Base-by-base conservation (phyloP, 2,888 invertebrate species). In the Eupithecia insigniata region DNA sequence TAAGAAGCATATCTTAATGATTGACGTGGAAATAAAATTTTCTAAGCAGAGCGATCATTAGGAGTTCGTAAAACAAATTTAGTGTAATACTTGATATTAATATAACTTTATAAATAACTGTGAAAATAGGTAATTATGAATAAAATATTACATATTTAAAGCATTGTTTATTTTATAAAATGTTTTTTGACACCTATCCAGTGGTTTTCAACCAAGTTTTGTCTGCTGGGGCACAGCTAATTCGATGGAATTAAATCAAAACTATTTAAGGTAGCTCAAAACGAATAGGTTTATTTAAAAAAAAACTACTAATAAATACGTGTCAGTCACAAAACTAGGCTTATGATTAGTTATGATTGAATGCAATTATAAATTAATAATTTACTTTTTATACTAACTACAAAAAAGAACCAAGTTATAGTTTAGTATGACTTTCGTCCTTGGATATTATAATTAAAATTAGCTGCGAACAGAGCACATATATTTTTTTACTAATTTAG, bases 101-200 rank as follows among this genome's bases (percentile, higher is more conserved):
- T 94, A 94, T 94, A 94, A 94, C 94, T 94, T 94, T 94, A 94
- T 94, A 94, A 94, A 94, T 94, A 93, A 94, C 93, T 94, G 94
- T 94, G 93, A 94, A 94, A 92, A 93, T 94, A 94, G 94, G 91
- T 93, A 93, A 94, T 93, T 94, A 94, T 92, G 90, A 94, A 93
- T 94, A 94, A 94, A 94, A 94, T 93, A 93, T 93, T 93, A 94
- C 93, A 93, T 93, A 94, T 94, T 94, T 93, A 93, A 67, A 86
- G 82, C 80, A 84, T 80, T 88, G 86, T 91, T 93, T 83, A 90
- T 89, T 92, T 86, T 16, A 64, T 46, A 32, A 4, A 46, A 46
- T 46, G n/a, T n/a, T 46, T n/a, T 46, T 22, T 51, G 46, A 7
- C 6, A 10, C n/a, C 46, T 51, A 10, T 51, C 46, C 46, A 51